These are phyloP conservation scores for Hemichromis elongatus DNA, from an alignment of 2,113 vertebrate genomes.

Conservation along the genomic window DNA sequence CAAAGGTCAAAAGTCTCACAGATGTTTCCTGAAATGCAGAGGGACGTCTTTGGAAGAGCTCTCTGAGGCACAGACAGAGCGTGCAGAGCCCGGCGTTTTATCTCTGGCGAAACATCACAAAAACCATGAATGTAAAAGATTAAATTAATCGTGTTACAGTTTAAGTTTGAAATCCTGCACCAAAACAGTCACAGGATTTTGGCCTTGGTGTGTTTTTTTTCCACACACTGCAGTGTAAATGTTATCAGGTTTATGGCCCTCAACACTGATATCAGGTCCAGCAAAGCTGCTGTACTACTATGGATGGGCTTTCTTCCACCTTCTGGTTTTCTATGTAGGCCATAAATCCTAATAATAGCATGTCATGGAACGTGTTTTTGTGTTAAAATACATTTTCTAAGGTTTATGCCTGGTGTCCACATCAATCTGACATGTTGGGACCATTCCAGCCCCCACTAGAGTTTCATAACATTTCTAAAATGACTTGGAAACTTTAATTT, in stretches of 20 bases:
- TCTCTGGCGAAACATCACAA: background rate
- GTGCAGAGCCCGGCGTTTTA: background rate
- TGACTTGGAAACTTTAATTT: too few relatives aligned
- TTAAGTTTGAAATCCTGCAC: background rate
- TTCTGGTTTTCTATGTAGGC: rapidly evolving
- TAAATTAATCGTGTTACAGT: rapidly evolving
- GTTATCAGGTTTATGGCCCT: background rate
- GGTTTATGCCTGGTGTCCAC: background rate
- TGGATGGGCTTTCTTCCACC: background rate
- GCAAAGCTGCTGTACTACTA: rapidly evolving
- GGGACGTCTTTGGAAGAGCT: background rate
- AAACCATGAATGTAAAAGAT: background rate
- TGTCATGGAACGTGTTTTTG: rapidly evolving
- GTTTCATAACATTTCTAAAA: too few relatives aligned
- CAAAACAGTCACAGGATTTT: background rate
- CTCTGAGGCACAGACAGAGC: rapidly evolving
- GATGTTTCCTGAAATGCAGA: background rate
- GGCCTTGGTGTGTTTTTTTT: background rate
- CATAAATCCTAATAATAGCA: background rate
- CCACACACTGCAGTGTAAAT: background rate
- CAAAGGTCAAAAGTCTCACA: background rate
- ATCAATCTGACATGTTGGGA: too few relatives aligned
- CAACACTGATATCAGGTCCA: background rate
- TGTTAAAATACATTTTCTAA: background rate
- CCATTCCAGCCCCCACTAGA: too few relatives aligned